Conservation (phyloP, 1,140 invertebrate species). For the Acyrthosiphon pisum region DNA sequence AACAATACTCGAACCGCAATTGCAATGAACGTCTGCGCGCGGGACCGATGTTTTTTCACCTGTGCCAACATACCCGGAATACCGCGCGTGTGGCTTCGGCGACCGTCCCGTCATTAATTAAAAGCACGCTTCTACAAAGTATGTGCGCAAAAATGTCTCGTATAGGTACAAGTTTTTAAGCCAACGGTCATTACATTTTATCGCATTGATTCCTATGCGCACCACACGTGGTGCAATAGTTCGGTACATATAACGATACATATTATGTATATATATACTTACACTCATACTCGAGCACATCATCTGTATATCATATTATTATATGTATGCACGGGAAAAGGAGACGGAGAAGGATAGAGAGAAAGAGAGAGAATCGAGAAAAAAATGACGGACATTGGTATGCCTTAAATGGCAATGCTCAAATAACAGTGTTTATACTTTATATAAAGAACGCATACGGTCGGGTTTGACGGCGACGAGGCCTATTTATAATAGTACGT, state of each 20-base stretch:
- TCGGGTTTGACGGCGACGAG: background rate
- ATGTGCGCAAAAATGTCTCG: slow-evolving; percentile 38
- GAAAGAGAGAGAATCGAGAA: background rate
- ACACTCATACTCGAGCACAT: background rate
- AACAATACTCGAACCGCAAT: slow-evolving; percentile 27
- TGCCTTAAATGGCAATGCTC: slow-evolving; percentile 41
- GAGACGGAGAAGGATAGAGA: background rate
- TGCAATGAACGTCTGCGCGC: background rate
- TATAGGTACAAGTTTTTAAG: slow-evolving; percentile 15
- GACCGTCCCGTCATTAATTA: slow-evolving; percentile 49
- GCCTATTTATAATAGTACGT: background rate
- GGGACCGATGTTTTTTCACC: slow-evolving; percentile 53
- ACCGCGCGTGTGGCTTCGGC: slow-evolving; percentile 20
- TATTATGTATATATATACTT: too few relatives aligned
- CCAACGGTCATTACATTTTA: slow-evolving; percentile 31
- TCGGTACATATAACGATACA: background rate
- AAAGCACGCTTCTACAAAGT: slow-evolving; percentile 52
- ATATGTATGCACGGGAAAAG: background rate
- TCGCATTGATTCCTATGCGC: background rate
- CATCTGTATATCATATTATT: too few relatives aligned
- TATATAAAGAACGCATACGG: background rate
- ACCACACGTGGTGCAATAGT: background rate
- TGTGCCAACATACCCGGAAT: slow-evolving; percentile 54
- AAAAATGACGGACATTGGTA: slow-evolving; percentile 44
- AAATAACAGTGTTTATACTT: slow-evolving; percentile 26